Base-by-base conservation (phyloP, 1,140 invertebrate species). In the Coptotermes formosanus region DNA sequence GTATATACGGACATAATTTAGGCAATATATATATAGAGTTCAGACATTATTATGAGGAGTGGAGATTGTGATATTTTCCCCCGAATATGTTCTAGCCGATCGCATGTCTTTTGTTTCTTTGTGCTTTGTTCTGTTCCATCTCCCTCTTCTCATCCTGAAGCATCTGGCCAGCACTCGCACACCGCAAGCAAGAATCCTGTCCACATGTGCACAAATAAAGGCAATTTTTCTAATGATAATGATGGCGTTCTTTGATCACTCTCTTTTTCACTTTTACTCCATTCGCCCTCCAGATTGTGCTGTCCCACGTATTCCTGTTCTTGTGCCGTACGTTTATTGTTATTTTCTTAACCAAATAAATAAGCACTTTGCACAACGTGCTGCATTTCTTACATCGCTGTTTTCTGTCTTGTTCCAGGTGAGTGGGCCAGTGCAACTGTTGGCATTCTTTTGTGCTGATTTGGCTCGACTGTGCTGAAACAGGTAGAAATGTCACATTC, bases 221-320 rank as follows among this genome's bases (percentile, higher is more conserved):
- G 64, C n/a, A 75, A 75, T 75, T 75, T n/a, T 75, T 75, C 64
- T 30, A 75, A 75, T 75, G 64, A n/a, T 75, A 75, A 75, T 75
- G 64, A 75, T 75, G 64, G 14, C n/a, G 25, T 3, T 30, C 25
- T 75, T 75, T 30, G 25, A n/a, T 2, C 64, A n/a, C 1, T n/a
- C n/a, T 30, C 14, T 30, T 75, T 16, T 6, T 30, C 14, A n/a
- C n/a, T 16, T 12, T 30, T 55, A 3, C 8, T 11, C 25, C 25
- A 59, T 19, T 38, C 52, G 11, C 52, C 19, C 52, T 8, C n/a
- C n/a, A 23, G 8, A 19, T 64, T 64, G 59, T 64, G 59, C 2
- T n/a, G 6, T 21, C 59, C 12, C 59, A 64, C 12, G 30, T 75
- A 12, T 75, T 75, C 64, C n/a, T 30, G 64, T n/a, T 75, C 59